A percentile compares a stretch with the other conserved stretches of the same genome.
These are phyloP conservation scores for Anableps anableps DNA, from an alignment of 2,797 vertebrate genomes.

Conservation along the genomic window DNA sequence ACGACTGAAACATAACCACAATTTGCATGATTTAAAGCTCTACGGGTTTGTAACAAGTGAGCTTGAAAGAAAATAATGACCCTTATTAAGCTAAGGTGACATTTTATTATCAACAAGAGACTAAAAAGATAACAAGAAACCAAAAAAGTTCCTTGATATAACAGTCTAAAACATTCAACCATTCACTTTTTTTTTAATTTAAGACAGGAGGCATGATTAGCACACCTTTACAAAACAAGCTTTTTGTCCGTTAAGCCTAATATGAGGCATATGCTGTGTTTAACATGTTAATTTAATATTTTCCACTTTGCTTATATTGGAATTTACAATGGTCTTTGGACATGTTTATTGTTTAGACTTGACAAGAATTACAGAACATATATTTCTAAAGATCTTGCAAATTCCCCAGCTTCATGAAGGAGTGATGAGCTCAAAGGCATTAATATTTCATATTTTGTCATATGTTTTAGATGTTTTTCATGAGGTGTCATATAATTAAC, in stretches of 20 bases:
- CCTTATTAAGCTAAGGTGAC: constrained; percentile 1
- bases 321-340: not conserved
- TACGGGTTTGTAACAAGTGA: constrained; percentile 41
- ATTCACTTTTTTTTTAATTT: not conserved
- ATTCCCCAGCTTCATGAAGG: not conserved
- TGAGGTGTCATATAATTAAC: too few relatives aligned
- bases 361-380: not conserved
- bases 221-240: not conserved
- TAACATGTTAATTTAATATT: not conserved
- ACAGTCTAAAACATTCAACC: not conserved
- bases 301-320: not conserved
- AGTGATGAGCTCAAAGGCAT: not conserved
- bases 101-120: not conserved
- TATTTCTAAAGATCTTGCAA: not conserved
- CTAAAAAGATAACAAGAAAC: not conserved
- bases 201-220: not conserved
- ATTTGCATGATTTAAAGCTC: constrained; percentile 69
- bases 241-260: not conserved
- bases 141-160: not conserved
- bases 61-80: constrained; percentile 33
- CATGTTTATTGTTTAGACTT: not conserved
- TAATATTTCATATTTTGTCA: not conserved
- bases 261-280: not conserved
- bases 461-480: too few relatives aligned
- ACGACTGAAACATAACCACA: constrained; percentile 34